Evolutionary conservation across 2,888 invertebrate species (phyloP).

Genomic region (Ophion slaviceki): DNA sequence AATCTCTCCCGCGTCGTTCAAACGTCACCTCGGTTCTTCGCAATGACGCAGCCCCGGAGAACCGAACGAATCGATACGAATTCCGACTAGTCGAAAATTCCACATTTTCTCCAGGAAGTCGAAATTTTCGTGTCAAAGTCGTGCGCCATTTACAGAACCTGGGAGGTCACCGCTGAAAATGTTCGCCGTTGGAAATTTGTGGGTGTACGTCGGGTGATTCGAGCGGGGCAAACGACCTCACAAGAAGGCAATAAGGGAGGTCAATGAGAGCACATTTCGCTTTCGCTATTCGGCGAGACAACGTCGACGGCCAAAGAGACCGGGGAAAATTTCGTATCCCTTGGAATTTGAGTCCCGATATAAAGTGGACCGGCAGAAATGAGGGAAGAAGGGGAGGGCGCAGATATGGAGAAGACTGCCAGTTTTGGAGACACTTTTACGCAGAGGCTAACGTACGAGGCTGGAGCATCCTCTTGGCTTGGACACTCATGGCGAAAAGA

Average conservation of each 20-base stretch:
- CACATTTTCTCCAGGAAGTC: too few species aligned
- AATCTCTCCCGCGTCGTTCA: constrained; percentile 79
- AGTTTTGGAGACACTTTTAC: constrained; percentile 75
- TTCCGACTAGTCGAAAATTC: too few species aligned
- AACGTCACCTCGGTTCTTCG: constrained; percentile 61
- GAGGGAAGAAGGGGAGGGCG: constrained; percentile 1
- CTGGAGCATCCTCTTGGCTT: constrained; percentile 56
- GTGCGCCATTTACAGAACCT: too few species aligned
- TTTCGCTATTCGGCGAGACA: constrained; percentile 41
- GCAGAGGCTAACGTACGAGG: constrained; percentile 74
- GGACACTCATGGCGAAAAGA: constrained; percentile 22
- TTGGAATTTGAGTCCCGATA: neutral
- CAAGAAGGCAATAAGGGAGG: constrained; percentile 26
- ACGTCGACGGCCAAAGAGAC: constrained; percentile 46
- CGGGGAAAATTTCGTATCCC: constrained; percentile 54
- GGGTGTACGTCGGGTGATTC: neutral
- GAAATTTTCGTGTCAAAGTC: too few species aligned
- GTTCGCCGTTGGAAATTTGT: constrained; percentile 42
- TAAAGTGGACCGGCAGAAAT: neutral
- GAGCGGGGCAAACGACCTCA: constrained; percentile 53
- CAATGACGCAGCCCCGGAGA: neutral
- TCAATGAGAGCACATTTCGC: constrained; percentile 28
- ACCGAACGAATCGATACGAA: neutral
- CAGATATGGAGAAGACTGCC: constrained; percentile 47
- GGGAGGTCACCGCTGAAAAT: constrained; percentile 26